Base-by-base conservation (phyloP, 2,113 vertebrate genomes). In the Oncorhynchus mykiss region DNA sequence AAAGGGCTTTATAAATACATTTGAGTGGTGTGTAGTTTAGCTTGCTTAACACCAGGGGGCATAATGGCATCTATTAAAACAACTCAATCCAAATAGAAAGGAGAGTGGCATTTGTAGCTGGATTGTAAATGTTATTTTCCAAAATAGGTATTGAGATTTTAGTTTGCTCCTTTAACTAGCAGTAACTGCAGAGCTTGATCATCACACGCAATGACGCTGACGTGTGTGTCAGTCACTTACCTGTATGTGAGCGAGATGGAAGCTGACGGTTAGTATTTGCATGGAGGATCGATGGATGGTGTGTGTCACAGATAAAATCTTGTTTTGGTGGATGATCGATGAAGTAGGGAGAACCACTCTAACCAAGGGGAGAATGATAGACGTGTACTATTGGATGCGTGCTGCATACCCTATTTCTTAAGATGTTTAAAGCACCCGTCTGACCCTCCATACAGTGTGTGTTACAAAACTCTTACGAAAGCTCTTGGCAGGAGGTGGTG, bases 41-140 rank as follows among this genome's bases (percentile, higher is more conserved):
- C 14, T 54, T 77, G 2, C 4, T 4, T 27, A 65, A 88, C 91
- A 90, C 85, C 76, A 49, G 88, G 85, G 27, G 89, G 88, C 85
- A 84, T 72, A 71, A 64, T 88, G 83, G 77, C 14, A 81, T 73
- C 31, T 64, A 16, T 70, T 70, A 77, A 73, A 20, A 57, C 22
- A 64, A 67, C 29, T 27, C 16, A 4, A 74, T 66, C 18, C 11
- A 65, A 71, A 7, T 3, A 65, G 54, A 60, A 29, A n/a, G n/a
- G 25, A 27, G 27, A 31, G 76, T 66, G 69, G 4, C 34, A 8
- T 11, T 60, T 54, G 13, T 67, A 48, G 39, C 39, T 67, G 31
- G 39, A 65, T 76, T 62, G 59, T 62, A 3, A 67, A 57, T 72
- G 78, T 79, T 68, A 34, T 79, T 71, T 49, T 65, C 34, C 18